These are phyloP conservation scores for Leptatherina wallacei DNA, from an alignment of 2,797 vertebrate genomes.

Conservation along the genomic window DNA sequence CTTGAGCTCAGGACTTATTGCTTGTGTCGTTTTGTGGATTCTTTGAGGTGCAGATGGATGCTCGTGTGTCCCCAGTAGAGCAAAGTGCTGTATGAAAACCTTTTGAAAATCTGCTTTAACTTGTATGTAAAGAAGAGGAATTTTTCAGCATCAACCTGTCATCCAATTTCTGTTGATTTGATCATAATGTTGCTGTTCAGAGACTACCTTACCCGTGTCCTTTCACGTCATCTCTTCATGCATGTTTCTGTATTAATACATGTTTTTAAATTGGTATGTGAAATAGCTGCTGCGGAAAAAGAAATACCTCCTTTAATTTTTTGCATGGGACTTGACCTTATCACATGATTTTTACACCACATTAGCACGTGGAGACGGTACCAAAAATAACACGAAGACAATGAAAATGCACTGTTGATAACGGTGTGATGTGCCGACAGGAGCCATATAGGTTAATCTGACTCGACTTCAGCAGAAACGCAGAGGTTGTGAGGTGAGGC, in stretches of 20 bases:
- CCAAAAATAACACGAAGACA: constrained; percentile 27
- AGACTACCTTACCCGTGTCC: constrained; percentile 45
- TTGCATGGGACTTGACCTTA: constrained; percentile 52
- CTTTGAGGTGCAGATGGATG: constrained; percentile 61
- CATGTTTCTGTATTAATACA: constrained; percentile 67
- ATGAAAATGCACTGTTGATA: constrained; percentile 17
- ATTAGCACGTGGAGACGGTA: constrained; percentile 34
- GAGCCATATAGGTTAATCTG: constrained; percentile 49
- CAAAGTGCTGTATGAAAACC: constrained; percentile 43
- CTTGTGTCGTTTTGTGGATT: constrained; percentile 66
- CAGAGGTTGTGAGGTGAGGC: constrained; percentile 2
- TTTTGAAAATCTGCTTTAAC: constrained; percentile 51
- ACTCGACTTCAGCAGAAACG: constrained; percentile 14
- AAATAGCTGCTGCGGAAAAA: constrained; percentile 64
- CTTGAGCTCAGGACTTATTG: constrained; percentile 83
- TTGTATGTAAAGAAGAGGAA: constrained; percentile 43
- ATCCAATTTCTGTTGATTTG: constrained; percentile 43
- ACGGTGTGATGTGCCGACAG: constrained; percentile 25
- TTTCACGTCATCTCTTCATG: constrained; percentile 50
- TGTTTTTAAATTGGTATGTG: constrained; percentile 59
- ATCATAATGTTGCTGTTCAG: constrained; percentile 38
- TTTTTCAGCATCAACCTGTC: constrained; percentile 40
- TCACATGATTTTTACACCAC: constrained; percentile 34
- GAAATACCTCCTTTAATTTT: constrained; percentile 44
- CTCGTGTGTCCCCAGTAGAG: constrained; percentile 39